Percentiles rank a stretch among this genome's conserved stretches.
These are phyloP conservation scores for Hydrotaea cyrtoneurina DNA, from an alignment of 2,888 invertebrate genomes.

Conservation along the genomic window DNA sequence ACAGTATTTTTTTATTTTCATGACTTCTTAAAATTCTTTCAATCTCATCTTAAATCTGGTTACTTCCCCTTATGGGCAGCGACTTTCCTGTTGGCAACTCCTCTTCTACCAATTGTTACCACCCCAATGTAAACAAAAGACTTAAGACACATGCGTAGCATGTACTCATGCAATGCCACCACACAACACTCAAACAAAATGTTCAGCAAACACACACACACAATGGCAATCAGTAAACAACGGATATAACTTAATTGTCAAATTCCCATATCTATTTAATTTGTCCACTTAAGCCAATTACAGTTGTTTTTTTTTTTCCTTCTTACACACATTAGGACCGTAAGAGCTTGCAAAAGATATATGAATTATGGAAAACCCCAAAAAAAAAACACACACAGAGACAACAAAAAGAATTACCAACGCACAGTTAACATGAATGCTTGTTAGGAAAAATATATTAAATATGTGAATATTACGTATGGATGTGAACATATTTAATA, in stretches of 20 bases:
- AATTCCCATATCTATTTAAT: conserved; percentile 35
- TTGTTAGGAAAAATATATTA: background rate
- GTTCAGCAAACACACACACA: background rate
- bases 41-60: too few species aligned
- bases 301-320: too few species aligned
- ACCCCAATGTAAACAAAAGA: conserved; percentile 15
- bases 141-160: conserved; percentile 34
- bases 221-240: conserved; percentile 5
- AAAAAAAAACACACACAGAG: background rate
- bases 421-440: conserved; percentile 11
- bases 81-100: too few species aligned
- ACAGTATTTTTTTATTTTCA: too few species aligned
- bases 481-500: too few species aligned
- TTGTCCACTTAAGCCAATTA: conserved; percentile 37
- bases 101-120: background rate
- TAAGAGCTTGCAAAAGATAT: conserved; percentile 6
- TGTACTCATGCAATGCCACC: background rate
- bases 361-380: background rate
- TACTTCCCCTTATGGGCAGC: too few species aligned
- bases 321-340: conserved; percentile 9
- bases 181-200: background rate
- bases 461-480: too few species aligned
- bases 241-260: conserved; percentile 47
- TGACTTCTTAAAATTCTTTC: too few species aligned
- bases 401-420: background rate